Conservation (phyloP, 2,113 vertebrate species). For the Myiopsitta monachus region DNA sequence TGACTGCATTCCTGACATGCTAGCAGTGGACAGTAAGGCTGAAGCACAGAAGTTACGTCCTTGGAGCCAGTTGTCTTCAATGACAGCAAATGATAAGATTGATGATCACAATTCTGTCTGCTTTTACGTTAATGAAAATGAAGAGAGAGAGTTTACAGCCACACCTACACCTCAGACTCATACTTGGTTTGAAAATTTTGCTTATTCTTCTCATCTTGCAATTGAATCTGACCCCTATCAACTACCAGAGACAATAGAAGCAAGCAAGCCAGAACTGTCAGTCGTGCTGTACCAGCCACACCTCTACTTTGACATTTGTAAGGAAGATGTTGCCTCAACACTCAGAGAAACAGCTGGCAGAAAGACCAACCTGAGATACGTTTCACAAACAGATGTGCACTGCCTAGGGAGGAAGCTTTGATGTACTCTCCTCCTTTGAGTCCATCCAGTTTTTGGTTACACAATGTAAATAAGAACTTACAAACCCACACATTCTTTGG, state of each 20-base stretch:
- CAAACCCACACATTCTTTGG: neutral
- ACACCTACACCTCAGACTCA: neutral
- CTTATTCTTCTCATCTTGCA: slow-evolving; percentile 46
- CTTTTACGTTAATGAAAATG: neutral
- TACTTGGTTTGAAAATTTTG: slow-evolving; percentile 71
- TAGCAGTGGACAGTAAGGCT: slow-evolving; percentile 40
- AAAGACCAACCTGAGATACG: slow-evolving; percentile 27
- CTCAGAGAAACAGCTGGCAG: neutral
- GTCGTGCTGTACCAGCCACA: slow-evolving; percentile 29
- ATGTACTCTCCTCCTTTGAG: neutral
- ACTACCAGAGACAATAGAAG: neutral
- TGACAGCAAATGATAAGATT: neutral
- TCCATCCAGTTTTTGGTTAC: neutral
- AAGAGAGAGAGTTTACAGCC: neutral
- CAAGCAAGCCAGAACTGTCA: neutral
- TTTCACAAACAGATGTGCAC: slow-evolving; percentile 52
- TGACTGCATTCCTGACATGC: slow-evolving; percentile 48
- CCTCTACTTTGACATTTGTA: neutral
- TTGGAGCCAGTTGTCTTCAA: neutral
- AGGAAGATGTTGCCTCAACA: neutral
- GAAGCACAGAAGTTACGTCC: slow-evolving; percentile 2
- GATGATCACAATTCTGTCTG: neutral
- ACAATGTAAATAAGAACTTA: neutral
- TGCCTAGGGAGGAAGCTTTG: neutral
- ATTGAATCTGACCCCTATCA: neutral